phyloP scores from a whole-genome alignment of 2,888 invertebrate genomes.

The Pristionchus fissidentatus region DNA sequence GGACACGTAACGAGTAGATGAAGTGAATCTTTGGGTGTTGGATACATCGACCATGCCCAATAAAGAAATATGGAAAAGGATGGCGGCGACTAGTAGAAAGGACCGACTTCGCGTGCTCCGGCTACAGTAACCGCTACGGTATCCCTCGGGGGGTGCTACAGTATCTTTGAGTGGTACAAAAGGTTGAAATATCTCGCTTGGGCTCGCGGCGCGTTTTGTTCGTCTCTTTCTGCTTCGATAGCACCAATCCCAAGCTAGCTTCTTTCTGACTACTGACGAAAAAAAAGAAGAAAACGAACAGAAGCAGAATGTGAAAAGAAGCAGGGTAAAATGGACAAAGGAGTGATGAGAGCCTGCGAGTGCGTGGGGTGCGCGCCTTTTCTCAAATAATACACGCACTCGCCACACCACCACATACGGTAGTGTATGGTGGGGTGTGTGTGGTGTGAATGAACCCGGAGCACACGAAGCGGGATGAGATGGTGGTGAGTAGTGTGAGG shows the following conservation, averaged over 20 bases:
- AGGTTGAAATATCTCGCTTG: slow-evolving; percentile 13
- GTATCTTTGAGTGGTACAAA: neutral
- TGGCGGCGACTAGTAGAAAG: neutral
- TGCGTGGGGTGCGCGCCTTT: neutral
- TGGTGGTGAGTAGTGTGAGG: slow-evolving; percentile 29
- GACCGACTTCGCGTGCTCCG: neutral
- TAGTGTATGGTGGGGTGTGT: too few species aligned
- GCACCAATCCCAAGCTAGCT: slow-evolving; percentile 25
- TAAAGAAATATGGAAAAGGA: too few species aligned
- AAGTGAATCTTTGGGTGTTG: neutral
- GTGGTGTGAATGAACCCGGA: slow-evolving; percentile 21
- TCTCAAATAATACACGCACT: neutral
- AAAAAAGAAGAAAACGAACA: slow-evolving; percentile 2
- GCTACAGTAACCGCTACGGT: too few species aligned
- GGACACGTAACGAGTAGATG: neutral
- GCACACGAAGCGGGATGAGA: slow-evolving; percentile 38
- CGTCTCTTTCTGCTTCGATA: neutral
- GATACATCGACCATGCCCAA: slow-evolving; percentile 19
- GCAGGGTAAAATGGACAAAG: neutral
- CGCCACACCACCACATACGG: neutral
- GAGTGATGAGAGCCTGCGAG: neutral
- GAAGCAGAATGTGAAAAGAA: neutral
- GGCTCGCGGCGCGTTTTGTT: slow-evolving; percentile 7
- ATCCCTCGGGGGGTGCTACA: neutral
- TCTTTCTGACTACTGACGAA: slow-evolving; percentile 8